Base-by-base conservation (phyloP, 2,888 invertebrate genomes). In the Philaethria dido region DNA sequence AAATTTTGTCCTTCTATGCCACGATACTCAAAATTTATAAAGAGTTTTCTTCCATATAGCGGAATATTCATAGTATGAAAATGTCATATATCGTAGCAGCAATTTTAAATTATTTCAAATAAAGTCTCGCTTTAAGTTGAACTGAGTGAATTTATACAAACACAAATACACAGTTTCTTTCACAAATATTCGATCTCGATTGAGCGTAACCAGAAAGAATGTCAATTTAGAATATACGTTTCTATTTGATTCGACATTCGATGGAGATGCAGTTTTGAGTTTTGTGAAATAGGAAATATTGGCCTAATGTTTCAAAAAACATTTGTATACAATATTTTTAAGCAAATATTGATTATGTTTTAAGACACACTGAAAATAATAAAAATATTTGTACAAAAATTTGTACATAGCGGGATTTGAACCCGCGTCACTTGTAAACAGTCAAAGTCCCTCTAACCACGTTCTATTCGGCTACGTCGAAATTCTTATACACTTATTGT, bases 141-240 rank as follows among this genome's bases (percentile, higher is more conserved):
- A 36, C 55, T 63, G 16, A 45, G 59, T 59, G 55, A 63, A 63
- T 63, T 36, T 63, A 45, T 63, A 45, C 54, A 45, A 45, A 63
- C 54, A 63, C 33, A 55, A 63, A 63, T 55, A 45, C 18, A 42
- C 59, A 16, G 25, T 59, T 63, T 64, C 55, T 55, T 45, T 55
- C n/a, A 25, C 22, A 55, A 64, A 55, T 22, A 33, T 55, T 45
- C 55, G 45, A 18, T 45, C 20, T 64, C 54, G 54, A 55, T 45
- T 47, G 55, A 54, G 55, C 45, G 63, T 36, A 47, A 55, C 55
- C 54, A 54, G 55, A 64, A 45, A 22, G 44, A 29, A 59, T 59
- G 59, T 45, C 42, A 45, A 59, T 59, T 59, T 59, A 45, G 44
- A 59, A 59, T 67, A 63, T 57, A 57, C 20, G 39, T 57, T n/a